Base-by-base conservation (phyloP, 2,113 vertebrate genomes). In the Lonchura striata region DNA sequence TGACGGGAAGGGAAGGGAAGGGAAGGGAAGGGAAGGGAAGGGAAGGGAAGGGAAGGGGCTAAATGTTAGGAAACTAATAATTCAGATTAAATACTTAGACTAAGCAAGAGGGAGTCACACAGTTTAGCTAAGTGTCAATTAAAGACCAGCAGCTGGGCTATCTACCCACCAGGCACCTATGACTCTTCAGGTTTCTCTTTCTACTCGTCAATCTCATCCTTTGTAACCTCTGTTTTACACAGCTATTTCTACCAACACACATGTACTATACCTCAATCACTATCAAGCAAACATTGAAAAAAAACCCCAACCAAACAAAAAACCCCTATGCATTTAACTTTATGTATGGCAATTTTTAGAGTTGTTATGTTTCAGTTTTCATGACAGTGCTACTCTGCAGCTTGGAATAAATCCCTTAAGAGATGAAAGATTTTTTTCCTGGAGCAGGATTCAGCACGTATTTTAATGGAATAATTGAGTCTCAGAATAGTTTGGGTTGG, bases 311-410 rank as follows among this genome's bases (percentile, higher is more conserved):
- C n/a, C n/a, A 13, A 41, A 41, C 41, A 11, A 13, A 15, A 15
- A 37, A 27, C 30, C 2, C 21, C 21, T 2, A 5, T 46, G 4
- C 9, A 39, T 86, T 77, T 90, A 10, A 17, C 9, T 20, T 81
- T 74, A 35, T 52, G 9, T 50, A 54, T 31, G 23, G 13, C 35
- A 63, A 7, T 53, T 69, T 15, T 79, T 76, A 44, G 2, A 68
- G 50, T 39, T 65, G 11, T 15, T 56, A 44, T 0, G 1, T 27
- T 80, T 85, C 37, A 37, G 22, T 82, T 74, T 74, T 56, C 1
- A 1, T 9, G 27, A 22, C 4, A 64, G 11, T 0, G 1, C 28
- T 78, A 63, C 37, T 19, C 22, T 49, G 31, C 25, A 49, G 17
- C 20, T 25, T 86, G 41, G 66, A 94, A 82, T 65, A 31, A 9